Evolutionary conservation across 2,113 vertebrate species (phyloP), one percentile per base, ranked within the genome.

Genomic region (Anthoscopus minutus): DNA sequence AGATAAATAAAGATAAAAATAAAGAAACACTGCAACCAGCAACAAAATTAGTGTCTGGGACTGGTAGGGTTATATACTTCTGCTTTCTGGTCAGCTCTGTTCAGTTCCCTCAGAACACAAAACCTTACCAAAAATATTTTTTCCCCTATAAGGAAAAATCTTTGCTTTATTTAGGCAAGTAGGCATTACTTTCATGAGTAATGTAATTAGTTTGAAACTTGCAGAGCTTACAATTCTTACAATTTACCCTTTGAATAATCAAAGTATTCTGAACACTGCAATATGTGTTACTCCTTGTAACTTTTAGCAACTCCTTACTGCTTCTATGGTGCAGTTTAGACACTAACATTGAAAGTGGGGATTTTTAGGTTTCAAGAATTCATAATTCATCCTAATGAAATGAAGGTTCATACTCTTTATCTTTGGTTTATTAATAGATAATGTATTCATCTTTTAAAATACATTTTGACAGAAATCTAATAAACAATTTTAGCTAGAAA

Each of bases 1-100:
- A 86, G 83, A 97, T 98, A 98, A 98, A 98, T 98, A 98, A 95
- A 98, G 97, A 98, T 98, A 97, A 97, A n/a, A 97, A 97, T 96
- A 97, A 96, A 96, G 95, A 98, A 98, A 97, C 96, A 94, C 83
- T 95, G 87, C 82, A 97, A 89, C 91, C 81, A 92, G 97, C 96
- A 97, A 96, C 90, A 96, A 97, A 97, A 97, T 96, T 98, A 97
- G 89, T 97, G 92, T 96, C 94, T 81, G 84, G 70, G 90, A 86
- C 94, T 97, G 92, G 95, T 96, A 97, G 90, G 92, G 96, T 96
- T 97, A 89, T 96, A 84, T 80, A 95, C 95, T 97, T 97, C 96
- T 97, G 96, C 95, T 97, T 98, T 97, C 93, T 97, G 76, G 73
- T 94, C 67, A 76, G 38, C 91, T 91, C 93, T 83, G 81, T 95